phyloP scores from a whole-genome alignment of 2,888 invertebrate genomes.

The Synanthedon formicaeformis region DNA sequence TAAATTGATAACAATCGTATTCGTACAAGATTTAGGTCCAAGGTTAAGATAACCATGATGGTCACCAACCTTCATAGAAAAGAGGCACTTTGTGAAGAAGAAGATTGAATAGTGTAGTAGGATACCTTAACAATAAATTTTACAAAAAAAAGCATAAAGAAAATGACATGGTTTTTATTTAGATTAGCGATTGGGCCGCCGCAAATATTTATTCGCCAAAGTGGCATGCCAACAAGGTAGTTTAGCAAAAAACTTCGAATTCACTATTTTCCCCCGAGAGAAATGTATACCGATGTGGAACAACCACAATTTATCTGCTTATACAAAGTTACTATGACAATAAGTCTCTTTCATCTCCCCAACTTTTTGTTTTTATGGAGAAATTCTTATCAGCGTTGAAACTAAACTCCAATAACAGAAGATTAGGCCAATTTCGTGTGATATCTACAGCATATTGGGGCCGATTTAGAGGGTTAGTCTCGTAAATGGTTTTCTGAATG shows the following conservation, averaged over 20 bases:
- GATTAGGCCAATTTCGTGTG: conserved; percentile 46
- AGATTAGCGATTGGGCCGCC: not conserved
- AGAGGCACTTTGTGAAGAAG: too few species aligned
- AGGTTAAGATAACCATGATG: too few species aligned
- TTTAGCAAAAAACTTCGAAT: not conserved
- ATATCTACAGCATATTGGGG: conserved; percentile 33
- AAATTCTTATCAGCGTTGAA: conserved; percentile 17
- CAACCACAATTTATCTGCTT: conserved; percentile 10
- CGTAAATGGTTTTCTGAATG: conserved; percentile 43
- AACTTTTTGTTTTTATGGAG: conserved; percentile 13
- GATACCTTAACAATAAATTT: too few species aligned
- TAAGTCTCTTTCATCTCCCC: conserved; percentile 7
- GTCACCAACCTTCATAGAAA: too few species aligned
- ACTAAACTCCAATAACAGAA: conserved; percentile 44
- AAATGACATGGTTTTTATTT: too few species aligned
- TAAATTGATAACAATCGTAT: too few species aligned
- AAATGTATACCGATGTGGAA: not conserved
- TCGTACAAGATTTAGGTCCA: too few species aligned
- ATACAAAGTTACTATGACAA: conserved; percentile 21
- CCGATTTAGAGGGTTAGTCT: conserved; percentile 35
- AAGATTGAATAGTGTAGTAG: too few species aligned
- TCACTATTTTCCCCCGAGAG: not conserved
- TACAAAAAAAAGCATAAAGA: too few species aligned
- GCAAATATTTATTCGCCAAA: not conserved
- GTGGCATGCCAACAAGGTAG: not conserved